A percentile compares a stretch with the other conserved stretches of the same genome.
These are phyloP conservation scores for Lithophane semibrunnea DNA, from an alignment of 2,888 invertebrate genomes.

Conservation along the genomic window DNA sequence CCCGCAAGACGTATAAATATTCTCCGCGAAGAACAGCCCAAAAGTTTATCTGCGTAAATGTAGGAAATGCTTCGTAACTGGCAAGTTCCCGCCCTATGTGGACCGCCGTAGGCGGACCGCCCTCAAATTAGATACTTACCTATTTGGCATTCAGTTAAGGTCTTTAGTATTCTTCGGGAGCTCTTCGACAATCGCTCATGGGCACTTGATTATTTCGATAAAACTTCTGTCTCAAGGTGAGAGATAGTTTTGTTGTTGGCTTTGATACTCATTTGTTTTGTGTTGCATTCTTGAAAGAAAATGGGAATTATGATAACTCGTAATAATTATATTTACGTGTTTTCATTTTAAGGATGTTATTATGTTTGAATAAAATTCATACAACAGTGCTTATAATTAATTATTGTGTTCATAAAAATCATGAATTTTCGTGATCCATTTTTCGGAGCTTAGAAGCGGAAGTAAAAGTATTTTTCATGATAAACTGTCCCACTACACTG, in stretches of 20 bases:
- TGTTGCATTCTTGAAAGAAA: background rate
- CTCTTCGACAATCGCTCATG: slow-evolving; percentile 42
- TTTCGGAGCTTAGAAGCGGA: background rate
- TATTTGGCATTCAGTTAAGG: slow-evolving; percentile 65
- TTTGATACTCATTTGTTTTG: background rate
- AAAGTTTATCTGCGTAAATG: slow-evolving; percentile 74
- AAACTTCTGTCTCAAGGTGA: slow-evolving; percentile 32
- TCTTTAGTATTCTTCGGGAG: slow-evolving; percentile 69
- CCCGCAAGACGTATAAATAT: slow-evolving; percentile 69
- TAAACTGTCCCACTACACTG: background rate
- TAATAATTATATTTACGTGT: background rate
- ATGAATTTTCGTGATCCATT: background rate
- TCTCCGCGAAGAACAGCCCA: slow-evolving; percentile 62
- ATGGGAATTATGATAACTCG: background rate
- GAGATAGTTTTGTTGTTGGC: background rate
- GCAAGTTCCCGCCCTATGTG: slow-evolving; percentile 67
- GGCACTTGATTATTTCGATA: slow-evolving; percentile 33
- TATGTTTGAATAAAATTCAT: background rate
- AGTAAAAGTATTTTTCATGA: background rate
- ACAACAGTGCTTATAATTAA: background rate
- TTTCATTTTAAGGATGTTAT: background rate
- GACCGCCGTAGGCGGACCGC: slow-evolving; percentile 68
- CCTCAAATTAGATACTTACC: slow-evolving; percentile 67
- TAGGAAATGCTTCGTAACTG: slow-evolving; percentile 68
- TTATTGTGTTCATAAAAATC: background rate